These are phyloP conservation scores for Chloroclystis v-ata DNA, from an alignment of 2,888 invertebrate genomes.

Conservation along the genomic window DNA sequence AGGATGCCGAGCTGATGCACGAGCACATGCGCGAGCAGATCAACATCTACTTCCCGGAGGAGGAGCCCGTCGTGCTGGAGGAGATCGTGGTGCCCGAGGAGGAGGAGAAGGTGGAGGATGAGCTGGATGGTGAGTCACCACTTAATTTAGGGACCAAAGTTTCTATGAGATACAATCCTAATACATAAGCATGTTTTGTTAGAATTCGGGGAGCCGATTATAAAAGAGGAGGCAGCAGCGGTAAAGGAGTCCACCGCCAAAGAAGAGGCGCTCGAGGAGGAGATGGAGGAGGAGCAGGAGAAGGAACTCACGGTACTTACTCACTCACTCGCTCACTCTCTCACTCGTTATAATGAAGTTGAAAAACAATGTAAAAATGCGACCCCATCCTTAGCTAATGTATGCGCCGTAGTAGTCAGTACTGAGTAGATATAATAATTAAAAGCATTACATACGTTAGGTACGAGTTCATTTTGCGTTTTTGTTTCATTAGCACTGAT, in stretches of 20 bases:
- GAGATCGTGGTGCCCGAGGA: conserved; percentile 64
- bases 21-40: conserved; percentile 80
- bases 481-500: too few species aligned
- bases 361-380: too few species aligned
- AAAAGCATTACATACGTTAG: too few species aligned
- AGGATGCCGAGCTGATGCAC: conserved; percentile 83
- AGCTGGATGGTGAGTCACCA: conserved; percentile 42
- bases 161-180: too few species aligned
- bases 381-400: too few species aligned
- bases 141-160: neutral
- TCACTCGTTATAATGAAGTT: too few species aligned
- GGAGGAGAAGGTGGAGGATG: conserved; percentile 37
- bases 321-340: too few species aligned
- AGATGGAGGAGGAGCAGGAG: conserved; percentile 54
- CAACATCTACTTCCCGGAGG: conserved; percentile 76
- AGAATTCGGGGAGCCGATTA: conserved; percentile 44
- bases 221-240: conserved; percentile 19
- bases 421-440: too few species aligned
- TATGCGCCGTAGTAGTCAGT: too few species aligned
- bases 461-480: too few species aligned
- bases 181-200: too few species aligned
- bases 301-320: conserved; percentile 51
- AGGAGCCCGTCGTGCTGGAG: conserved; percentile 66
- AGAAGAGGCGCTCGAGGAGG: conserved; percentile 38
- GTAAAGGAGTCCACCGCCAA: conserved; percentile 27